Evolutionary conservation across 1,140 invertebrate genomes (phyloP), one percentile per base, ranked within the genome.

Genomic region (Elysia chlorotica): DNA sequence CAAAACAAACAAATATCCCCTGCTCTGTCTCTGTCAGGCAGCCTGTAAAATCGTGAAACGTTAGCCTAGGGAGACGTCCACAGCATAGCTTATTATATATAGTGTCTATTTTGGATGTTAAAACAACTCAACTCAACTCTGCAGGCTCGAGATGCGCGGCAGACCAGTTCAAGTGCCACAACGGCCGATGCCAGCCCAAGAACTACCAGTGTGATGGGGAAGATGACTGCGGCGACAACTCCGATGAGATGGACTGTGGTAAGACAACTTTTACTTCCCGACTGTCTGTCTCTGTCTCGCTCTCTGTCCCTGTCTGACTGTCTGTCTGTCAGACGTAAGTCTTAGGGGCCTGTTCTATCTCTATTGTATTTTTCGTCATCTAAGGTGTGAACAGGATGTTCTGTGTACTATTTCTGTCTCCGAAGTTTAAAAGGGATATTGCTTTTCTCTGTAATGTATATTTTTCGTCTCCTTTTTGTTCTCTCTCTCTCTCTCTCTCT

Each of bases 131-230:
- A n/a, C n/a, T n/a, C n/a, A n/a, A n/a, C n/a, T n/a, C n/a, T n/a
- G n/a, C n/a, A n/a, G n/a, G n/a, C n/a, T 28, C 57, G 2, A 56
- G 31, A 6, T 76, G 74, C 28, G 54, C 25, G 30, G n/a, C 48
- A 0, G 71, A 76, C 35, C 71, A 69, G 53, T 77, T 76, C 30
- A 72, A 74, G n/a, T 85, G 84, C 66, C 69, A 53, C 10, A 81
- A 81, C 0, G 96, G 96, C 0, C 94, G 97, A 79, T 99, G 97
- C 85, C 97, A 99, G 69, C 96, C 96, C 0, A 92, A 93, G 75
- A 94, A 93, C 3, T 97, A 94, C 94, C 91, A 95, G 0, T 98
- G 96, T 83, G 97, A 98, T 86, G 89, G 88, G 87, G 96, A 98
- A 80, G 95, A 97, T 84, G 97, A 99, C 85, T 99, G 97, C 86